These are phyloP conservation scores for Acheta domesticus DNA, from an alignment of 2,888 invertebrate genomes.

Conservation along the genomic window DNA sequence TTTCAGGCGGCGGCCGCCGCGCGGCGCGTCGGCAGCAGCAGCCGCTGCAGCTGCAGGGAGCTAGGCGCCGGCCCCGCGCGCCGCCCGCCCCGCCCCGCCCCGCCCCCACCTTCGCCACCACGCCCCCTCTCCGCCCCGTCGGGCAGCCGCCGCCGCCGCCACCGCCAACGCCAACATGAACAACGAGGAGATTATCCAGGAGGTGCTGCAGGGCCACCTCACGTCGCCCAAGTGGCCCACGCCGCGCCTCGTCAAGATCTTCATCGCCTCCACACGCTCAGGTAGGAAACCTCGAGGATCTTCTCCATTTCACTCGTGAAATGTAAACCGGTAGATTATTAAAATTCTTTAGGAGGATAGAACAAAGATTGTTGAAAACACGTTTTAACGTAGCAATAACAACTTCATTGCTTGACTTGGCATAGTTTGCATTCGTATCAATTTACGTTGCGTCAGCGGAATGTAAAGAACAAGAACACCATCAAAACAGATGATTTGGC, in stretches of 20 bases:
- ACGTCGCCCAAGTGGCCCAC: constrained; percentile 51
- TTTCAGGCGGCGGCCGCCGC: not conserved
- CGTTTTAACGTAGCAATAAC: too few relatives aligned
- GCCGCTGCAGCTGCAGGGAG: not conserved
- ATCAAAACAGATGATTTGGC: too few relatives aligned
- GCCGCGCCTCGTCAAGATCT: constrained; percentile 58
- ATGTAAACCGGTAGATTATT: too few relatives aligned
- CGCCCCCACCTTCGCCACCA: not conserved
- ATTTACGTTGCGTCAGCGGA: too few relatives aligned
- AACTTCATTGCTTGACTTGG: too few relatives aligned
- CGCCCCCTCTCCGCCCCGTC: not conserved
- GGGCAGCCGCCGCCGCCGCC: not conserved
- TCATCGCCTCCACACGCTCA: constrained; percentile 51
- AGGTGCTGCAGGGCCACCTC: constrained; percentile 49
- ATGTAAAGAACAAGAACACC: too few relatives aligned
- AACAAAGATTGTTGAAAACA: too few relatives aligned
- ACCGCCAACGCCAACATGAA: constrained; percentile 45
- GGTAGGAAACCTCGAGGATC: constrained; percentile 40
- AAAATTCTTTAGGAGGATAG: too few relatives aligned
- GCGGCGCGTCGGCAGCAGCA: not conserved
- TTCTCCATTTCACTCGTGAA: too few relatives aligned
- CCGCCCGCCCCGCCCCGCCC: not conserved
- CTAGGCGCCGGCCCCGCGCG: not conserved
- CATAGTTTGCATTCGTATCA: too few relatives aligned
- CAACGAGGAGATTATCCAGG: constrained; percentile 51